Conservation (phyloP, 53 echinoderm and acorn worm species). For the Pentamera pediparva region DNA sequence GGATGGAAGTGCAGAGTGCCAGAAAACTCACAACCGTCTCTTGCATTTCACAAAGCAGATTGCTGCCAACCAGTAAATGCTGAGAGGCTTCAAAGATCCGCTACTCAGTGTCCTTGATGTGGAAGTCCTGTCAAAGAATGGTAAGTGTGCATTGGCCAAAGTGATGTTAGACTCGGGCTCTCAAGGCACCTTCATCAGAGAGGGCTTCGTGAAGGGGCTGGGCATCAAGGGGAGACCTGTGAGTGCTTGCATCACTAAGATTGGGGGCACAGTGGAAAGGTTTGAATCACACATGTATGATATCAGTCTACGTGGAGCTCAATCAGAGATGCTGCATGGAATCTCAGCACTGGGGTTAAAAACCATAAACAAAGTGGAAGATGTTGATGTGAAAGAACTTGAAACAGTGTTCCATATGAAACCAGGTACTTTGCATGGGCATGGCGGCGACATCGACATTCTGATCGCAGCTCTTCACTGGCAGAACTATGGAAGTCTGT, state of each 20-base stretch:
- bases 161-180: conserved; percentile 12
- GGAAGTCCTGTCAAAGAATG: conserved; percentile 16
- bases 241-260: conserved; percentile 1
- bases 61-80: not conserved
- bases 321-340: not conserved
- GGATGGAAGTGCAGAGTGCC: not conserved
- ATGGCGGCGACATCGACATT: not conserved
- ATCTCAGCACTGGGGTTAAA: conserved; percentile 6
- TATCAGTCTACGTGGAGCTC: not conserved
- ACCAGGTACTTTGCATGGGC: not conserved
- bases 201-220: not conserved
- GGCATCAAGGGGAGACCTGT: not conserved
- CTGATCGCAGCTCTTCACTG: conserved; percentile 11
- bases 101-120: conserved; percentile 21
- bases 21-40: not conserved
- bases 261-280: conserved; percentile 1
- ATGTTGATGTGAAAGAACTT: not conserved
- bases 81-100: not conserved
- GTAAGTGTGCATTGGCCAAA: not conserved
- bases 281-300: conserved; percentile 9
- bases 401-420: not conserved
- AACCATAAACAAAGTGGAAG: not conserved
- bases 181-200: conserved; percentile 1
- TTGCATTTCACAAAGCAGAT: conserved; percentile 2
- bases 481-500: not conserved